These are phyloP conservation scores for Lasioglossum zephyrum DNA, from an alignment of 2,888 invertebrate genomes.

Conservation along the genomic window DNA sequence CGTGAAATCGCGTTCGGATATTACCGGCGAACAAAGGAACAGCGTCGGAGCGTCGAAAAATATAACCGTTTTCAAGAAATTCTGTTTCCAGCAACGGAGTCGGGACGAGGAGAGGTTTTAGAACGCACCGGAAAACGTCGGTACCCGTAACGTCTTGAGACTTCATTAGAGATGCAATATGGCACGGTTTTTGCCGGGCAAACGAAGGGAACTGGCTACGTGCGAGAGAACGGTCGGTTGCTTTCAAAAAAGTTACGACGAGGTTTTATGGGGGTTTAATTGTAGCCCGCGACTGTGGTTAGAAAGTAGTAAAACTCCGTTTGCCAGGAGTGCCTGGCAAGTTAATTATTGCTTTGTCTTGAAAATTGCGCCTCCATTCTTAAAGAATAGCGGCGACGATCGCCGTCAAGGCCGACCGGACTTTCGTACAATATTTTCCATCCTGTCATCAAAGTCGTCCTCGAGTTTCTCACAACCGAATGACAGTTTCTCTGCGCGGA, in stretches of 20 bases:
- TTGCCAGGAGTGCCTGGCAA: constrained; percentile 61
- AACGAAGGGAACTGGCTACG: constrained; percentile 65
- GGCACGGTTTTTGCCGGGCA: constrained; percentile 70
- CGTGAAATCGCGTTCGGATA: background rate
- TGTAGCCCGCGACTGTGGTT: constrained; percentile 82
- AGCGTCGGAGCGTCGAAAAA: background rate
- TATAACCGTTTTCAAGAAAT: constrained; percentile 56
- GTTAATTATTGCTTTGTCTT: constrained; percentile 74
- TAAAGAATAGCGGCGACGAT: constrained; percentile 55
- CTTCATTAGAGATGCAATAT: constrained; percentile 80
- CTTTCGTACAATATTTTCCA: constrained; percentile 4
- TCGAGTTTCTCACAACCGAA: background rate
- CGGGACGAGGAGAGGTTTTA: constrained; percentile 33
- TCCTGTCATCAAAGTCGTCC: background rate
- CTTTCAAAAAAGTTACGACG: constrained; percentile 81
- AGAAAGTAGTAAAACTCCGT: constrained; percentile 82
- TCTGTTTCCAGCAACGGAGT: constrained; percentile 11
- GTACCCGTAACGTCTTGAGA: constrained; percentile 67
- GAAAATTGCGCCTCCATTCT: constrained; percentile 58
- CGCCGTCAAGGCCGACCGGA: constrained; percentile 54
- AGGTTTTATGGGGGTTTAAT: constrained; percentile 82
- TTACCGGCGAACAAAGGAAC: background rate
- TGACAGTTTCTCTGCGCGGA: constrained; percentile 9
- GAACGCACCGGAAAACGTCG: constrained; percentile 72
- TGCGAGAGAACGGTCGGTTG: constrained; percentile 67